Conservation (phyloP, 2,797 vertebrate species). For the Pseudocheirus occidentalis region DNA sequence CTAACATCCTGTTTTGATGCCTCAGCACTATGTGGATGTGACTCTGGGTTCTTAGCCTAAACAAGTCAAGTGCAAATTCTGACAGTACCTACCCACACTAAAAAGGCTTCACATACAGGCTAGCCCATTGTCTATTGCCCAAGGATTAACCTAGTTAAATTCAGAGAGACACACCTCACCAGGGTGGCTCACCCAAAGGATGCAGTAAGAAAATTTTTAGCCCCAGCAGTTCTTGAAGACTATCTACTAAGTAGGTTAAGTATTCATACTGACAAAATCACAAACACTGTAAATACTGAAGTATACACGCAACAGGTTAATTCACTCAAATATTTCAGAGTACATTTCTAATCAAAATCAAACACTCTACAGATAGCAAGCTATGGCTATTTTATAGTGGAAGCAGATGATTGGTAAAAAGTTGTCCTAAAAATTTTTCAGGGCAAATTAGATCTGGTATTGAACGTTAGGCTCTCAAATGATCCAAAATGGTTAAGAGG, state of each 20-base stretch:
- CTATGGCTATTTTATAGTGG: background rate
- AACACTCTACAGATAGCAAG: background rate
- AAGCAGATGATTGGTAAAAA: background rate
- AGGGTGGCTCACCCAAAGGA: background rate
- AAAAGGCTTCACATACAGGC: background rate
- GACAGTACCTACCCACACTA: background rate
- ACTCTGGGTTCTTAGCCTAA: background rate
- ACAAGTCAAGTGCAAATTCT: background rate
- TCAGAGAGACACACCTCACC: background rate
- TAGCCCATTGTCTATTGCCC: background rate
- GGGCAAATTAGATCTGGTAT: background rate
- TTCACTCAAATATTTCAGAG: background rate
- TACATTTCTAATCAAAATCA: background rate
- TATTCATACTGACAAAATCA: background rate
- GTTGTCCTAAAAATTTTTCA: background rate
- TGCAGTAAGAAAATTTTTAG: background rate
- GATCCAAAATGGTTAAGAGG: background rate
- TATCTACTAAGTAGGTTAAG: background rate
- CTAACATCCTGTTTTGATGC: background rate
- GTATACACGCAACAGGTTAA: background rate
- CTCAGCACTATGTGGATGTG: background rate
- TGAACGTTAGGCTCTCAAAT: background rate
- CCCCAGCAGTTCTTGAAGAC: background rate
- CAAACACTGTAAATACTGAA: background rate
- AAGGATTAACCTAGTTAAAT: background rate